A percentile compares a stretch with the other conserved stretches of the same genome.
Conservation (phyloP, 2,797 vertebrate genomes). For the Capromys pilorides region DNA sequence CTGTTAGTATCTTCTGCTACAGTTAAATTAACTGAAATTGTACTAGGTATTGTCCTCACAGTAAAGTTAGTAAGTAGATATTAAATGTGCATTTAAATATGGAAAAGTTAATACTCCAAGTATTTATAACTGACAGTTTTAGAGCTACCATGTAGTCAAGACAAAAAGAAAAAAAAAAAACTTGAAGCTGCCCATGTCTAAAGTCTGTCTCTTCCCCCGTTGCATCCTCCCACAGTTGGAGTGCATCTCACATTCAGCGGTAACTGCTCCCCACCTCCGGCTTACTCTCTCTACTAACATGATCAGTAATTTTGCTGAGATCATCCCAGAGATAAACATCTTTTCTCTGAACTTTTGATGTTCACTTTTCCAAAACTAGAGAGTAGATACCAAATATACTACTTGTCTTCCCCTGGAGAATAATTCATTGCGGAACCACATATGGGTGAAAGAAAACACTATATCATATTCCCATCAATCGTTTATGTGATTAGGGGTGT, state of each 20-base stretch:
- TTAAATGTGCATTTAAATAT: neutral
- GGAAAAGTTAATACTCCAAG: neutral
- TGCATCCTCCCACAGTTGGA: neutral
- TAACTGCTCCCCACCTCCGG: neutral
- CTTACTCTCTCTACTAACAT: neutral
- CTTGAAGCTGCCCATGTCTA: neutral
- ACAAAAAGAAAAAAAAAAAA: neutral
- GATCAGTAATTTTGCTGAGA: neutral
- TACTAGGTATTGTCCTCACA: neutral
- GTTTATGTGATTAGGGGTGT: neutral
- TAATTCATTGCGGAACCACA: neutral
- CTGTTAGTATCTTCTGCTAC: neutral
- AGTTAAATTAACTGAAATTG: slow-evolving; percentile 33
- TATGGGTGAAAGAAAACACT: neutral
- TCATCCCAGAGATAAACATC: neutral
- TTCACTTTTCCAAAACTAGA: neutral
- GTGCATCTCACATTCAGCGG: neutral
- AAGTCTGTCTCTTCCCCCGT: neutral
- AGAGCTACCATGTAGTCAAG: neutral
- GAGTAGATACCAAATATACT: neutral
- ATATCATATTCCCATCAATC: neutral
- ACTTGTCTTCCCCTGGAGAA: slow-evolving; percentile 21
- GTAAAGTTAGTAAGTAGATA: neutral
- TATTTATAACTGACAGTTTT: neutral
- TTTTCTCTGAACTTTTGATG: neutral